These are phyloP conservation scores for Nomada fabriciana DNA, from an alignment of 2,888 invertebrate genomes.

Conservation along the genomic window DNA sequence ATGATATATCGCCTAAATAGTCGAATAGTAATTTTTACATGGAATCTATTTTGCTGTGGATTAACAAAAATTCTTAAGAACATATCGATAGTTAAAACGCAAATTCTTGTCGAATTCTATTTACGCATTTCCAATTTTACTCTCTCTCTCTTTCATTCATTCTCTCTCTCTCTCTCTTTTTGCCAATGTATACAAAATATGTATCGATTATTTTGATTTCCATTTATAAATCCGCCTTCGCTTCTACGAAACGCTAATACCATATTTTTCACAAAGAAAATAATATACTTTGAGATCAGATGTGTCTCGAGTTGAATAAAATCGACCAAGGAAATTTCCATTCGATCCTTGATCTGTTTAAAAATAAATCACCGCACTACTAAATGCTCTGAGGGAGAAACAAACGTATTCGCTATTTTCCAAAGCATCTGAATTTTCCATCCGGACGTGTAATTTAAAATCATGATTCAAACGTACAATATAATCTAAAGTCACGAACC, in stretches of 20 bases:
- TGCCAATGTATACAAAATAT: constrained; percentile 61
- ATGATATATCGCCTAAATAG: constrained; percentile 3
- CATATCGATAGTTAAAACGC: constrained; percentile 19
- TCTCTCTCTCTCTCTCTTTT: constrained; percentile 22
- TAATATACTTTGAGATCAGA: not conserved
- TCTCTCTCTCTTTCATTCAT: constrained; percentile 34
- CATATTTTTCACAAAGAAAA: not conserved
- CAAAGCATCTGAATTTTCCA: not conserved
- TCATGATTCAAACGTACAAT: too few relatives aligned
- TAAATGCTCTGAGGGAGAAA: not conserved
- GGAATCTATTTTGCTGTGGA: not conserved
- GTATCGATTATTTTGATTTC: constrained; percentile 43
- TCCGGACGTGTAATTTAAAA: not conserved
- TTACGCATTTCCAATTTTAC: constrained; percentile 12
- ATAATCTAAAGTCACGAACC: too few relatives aligned
- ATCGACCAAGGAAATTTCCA: not conserved
- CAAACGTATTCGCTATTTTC: not conserved
- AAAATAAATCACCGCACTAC: too few relatives aligned
- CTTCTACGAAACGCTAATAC: constrained; percentile 18
- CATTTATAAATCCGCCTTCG: constrained; percentile 25
- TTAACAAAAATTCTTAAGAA: constrained; percentile 12
- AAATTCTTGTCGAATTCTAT: constrained; percentile 7
- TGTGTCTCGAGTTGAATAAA: not conserved
- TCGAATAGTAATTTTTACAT: constrained; percentile 6
- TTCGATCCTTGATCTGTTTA: not conserved